Evolutionary conservation across 2,888 invertebrate genomes (phyloP).

Genomic region (Andrena marginata): DNA sequence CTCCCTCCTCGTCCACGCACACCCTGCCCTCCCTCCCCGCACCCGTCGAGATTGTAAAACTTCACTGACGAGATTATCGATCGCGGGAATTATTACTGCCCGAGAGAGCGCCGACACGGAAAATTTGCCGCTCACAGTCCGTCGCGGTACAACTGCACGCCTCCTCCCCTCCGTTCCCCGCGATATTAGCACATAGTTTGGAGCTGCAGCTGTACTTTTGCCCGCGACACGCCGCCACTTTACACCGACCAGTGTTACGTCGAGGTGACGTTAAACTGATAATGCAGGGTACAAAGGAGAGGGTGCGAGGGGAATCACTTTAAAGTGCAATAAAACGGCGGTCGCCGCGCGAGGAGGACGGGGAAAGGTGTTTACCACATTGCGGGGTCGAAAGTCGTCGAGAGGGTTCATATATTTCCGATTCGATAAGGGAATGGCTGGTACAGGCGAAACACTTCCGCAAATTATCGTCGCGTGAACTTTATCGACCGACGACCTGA

Average conservation of each 20-base stretch:
- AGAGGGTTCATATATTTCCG: too few relatives aligned
- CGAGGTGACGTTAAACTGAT: slow-evolving; percentile 27
- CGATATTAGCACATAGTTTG: slow-evolving; percentile 14
- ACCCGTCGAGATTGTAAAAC: slow-evolving; percentile 60
- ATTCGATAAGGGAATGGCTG: background rate
- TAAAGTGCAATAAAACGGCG: slow-evolving; percentile 21
- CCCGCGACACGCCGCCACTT: slow-evolving; percentile 1
- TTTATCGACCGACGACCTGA: background rate
- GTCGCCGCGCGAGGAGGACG: background rate
- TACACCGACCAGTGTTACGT: slow-evolving; percentile 22
- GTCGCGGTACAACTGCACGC: background rate
- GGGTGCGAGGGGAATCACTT: slow-evolving; percentile 10
- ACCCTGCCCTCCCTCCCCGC: background rate
- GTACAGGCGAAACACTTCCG: slow-evolving; percentile 13
- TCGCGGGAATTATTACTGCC: slow-evolving; percentile 47
- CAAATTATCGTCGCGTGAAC: background rate
- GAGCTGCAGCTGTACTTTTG: background rate
- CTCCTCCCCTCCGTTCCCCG: slow-evolving; percentile 1
- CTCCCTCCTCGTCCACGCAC: background rate
- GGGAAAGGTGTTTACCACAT: background rate
- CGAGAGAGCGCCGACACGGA: background rate
- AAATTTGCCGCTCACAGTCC: slow-evolving; percentile 22
- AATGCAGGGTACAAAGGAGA: slow-evolving; percentile 21
- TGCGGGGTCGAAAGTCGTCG: background rate
- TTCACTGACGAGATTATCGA: slow-evolving; percentile 62